Percentiles rank a stretch among this genome's conserved stretches.
These are phyloP conservation scores for Sarotherodon lohbergeri DNA, from an alignment of 2,113 vertebrate genomes.

Conservation along the genomic window DNA sequence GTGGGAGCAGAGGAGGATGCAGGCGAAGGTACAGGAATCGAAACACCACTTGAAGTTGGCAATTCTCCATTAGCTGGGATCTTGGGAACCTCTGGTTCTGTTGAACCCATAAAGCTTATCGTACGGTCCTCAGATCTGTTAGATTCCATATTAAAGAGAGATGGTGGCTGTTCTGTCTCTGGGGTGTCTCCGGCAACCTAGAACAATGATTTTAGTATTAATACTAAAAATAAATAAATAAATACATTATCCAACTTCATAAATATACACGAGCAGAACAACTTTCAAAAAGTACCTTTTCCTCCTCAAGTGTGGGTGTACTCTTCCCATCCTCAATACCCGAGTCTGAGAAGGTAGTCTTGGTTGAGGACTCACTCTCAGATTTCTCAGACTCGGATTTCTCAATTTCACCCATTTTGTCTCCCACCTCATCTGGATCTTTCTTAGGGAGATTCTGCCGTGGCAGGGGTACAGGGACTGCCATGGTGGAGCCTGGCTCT, in stretches of 20 bases:
- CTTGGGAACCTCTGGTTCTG: not conserved
- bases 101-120: not conserved
- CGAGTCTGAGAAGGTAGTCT: slow-evolving; percentile 59
- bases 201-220: not conserved
- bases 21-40: not conserved
- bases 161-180: slow-evolving; percentile 36
- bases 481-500: not conserved
- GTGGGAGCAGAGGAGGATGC: not conserved
- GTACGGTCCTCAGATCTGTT: not conserved
- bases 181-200: slow-evolving; percentile 42
- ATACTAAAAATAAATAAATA: not conserved
- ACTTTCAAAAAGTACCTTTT: slow-evolving; percentile 40
- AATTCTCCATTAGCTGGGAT: not conserved
- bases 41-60: not conserved
- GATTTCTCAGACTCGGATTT: slow-evolving; percentile 44
- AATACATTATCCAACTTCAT: not conserved
- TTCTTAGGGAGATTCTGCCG: not conserved
- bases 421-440: slow-evolving; percentile 1
- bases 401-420: slow-evolving; percentile 34
- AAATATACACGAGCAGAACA: not conserved
- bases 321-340: slow-evolving; percentile 71
- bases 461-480: slow-evolving; percentile 30
- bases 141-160: not conserved
- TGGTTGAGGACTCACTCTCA: slow-evolving; percentile 65
- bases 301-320: slow-evolving; percentile 52